phyloP scores from a whole-genome alignment of 2,113 vertebrate species.

The Phrynosoma blainvillii region DNA sequence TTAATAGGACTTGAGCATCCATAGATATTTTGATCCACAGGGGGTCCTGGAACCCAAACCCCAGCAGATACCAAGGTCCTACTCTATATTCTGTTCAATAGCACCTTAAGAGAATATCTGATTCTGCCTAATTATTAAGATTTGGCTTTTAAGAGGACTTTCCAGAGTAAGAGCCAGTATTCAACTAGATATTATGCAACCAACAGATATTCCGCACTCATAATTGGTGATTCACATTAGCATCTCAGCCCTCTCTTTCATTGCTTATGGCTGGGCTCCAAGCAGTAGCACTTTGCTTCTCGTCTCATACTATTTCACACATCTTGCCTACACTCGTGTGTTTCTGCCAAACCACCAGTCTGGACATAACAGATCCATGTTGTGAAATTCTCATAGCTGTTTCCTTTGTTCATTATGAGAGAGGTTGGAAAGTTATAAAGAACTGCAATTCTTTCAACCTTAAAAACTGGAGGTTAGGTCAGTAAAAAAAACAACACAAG shows the following conservation, averaged over 20 bases:
- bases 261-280: not conserved
- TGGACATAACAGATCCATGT: not conserved
- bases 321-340: not conserved
- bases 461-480: not conserved
- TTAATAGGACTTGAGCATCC: no score
- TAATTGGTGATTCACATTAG: not conserved
- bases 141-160: not conserved
- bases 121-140: not conserved
- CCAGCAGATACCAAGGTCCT: no score
- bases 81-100: no score
- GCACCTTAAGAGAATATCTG: not conserved
- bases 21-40: no score
- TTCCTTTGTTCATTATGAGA: not conserved
- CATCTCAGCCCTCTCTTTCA: not conserved
- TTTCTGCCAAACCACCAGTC: not conserved
- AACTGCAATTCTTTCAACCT: not conserved
- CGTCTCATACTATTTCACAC: not conserved
- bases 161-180: not conserved
- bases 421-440: not conserved
- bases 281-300: not conserved
- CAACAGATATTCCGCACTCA: not conserved
- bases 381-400: not conserved
- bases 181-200: not conserved
- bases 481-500: no score
- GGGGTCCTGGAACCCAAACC: no score